Evolutionary conservation across 1,140 invertebrate genomes (phyloP), one percentile per base, ranked within the genome.

Genomic region (Drosophila ogumai): DNA sequence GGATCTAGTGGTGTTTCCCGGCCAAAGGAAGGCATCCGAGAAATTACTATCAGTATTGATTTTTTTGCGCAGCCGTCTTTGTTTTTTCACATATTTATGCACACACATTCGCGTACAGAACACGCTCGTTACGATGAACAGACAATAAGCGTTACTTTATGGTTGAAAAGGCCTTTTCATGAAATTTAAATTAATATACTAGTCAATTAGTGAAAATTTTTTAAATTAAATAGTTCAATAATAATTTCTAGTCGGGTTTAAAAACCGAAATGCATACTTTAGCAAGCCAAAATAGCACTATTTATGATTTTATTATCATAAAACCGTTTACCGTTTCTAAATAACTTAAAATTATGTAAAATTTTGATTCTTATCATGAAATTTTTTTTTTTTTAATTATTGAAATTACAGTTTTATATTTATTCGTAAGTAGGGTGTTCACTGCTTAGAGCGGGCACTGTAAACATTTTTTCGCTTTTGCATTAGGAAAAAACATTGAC

Each of bases 41-140:
- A 60, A 68, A 63, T 71, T 77, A 81, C 67, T 87, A 87, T 78
- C 77, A 73, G 52, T 87, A 90, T 87, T 87, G 84, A 87, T 90
- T 87, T 87, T 85, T 87, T 81, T 58, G 54, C 36, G 22, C 43
- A 54, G 50, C 61, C 41, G 60, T 72, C 78, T 86, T 80, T 64
- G 65, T 80, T 84, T 90, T 50, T 67, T 55, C 81, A 64, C 81
- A 82, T 64, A 76, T 80, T 80, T 78, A 82, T 79, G 74, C 81
- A 58, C 65, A 82, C 50, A 47, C 75, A 61, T 68, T 75, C 84
- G 63, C 49, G 61, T 52, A 65, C 65, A 56, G 66, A n/a, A 44
- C 4, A 13, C 34, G 34, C 19, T 55, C 52, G 13, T 38, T 47
- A 57, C 61, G 65, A 57, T 28, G 44, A 38, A 52, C 22, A 2